Conservation (phyloP, 1,140 invertebrate genomes). For the Oryctes rhinoceros region DNA sequence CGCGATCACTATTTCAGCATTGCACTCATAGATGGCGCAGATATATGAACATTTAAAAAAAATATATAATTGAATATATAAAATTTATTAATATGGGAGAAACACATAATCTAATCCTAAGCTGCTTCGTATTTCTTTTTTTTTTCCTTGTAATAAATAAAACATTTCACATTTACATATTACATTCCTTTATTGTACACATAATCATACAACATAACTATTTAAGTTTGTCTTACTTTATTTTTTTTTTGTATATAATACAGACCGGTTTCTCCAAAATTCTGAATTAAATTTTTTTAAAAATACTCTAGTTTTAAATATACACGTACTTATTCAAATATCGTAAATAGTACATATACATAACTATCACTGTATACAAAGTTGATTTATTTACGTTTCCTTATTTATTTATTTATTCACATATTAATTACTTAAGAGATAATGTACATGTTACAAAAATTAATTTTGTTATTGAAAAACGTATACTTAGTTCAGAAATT, state of each 20-base stretch:
- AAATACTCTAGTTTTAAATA: constrained; percentile 25
- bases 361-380: constrained; percentile 26
- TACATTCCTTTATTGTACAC: constrained; percentile 33
- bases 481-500: constrained; percentile 24
- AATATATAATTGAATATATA: too few species aligned
- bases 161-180: neutral
- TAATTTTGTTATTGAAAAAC: constrained; percentile 6
- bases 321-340: constrained; percentile 25
- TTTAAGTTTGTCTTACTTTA: constrained; percentile 7
- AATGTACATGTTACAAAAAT: constrained; percentile 34
- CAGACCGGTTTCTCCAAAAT: constrained; percentile 18
- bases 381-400: constrained; percentile 20
- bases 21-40: too few species aligned
- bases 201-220: constrained; percentile 31
- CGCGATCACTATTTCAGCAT: too few species aligned
- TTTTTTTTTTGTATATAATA: constrained; percentile 31
- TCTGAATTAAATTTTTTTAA: constrained; percentile 14
- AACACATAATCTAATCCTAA: too few species aligned
- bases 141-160: too few species aligned
- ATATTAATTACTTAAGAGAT: constrained; percentile 1
- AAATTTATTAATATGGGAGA: too few species aligned
- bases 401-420: constrained; percentile 11
- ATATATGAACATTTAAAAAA: too few species aligned
- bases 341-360: constrained; percentile 2
- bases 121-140: too few species aligned